A percentile compares a stretch with the other conserved stretches of the same genome.
These are phyloP conservation scores for Gymnopithys bicolor DNA, from an alignment of 2,797 vertebrate species.

Conservation along the genomic window DNA sequence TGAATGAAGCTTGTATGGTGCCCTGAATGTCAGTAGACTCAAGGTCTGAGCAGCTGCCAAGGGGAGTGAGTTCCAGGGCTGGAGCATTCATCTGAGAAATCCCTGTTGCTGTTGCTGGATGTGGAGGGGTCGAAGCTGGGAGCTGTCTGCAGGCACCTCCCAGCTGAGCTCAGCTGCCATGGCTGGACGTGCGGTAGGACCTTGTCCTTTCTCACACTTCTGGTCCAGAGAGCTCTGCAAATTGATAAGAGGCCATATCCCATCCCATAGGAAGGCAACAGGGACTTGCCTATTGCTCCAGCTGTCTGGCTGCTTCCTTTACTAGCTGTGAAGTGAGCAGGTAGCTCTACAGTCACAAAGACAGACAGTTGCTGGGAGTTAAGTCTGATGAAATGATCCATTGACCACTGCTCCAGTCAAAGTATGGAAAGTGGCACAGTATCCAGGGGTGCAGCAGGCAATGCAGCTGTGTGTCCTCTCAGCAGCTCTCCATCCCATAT, in stretches of 20 bases:
- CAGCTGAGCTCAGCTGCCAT: neutral
- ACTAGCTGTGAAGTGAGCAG: neutral
- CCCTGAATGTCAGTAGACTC: constrained; percentile 41
- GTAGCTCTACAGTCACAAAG: neutral
- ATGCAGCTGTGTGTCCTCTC: neutral
- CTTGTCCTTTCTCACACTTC: neutral
- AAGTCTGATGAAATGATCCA: neutral
- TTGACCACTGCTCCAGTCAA: neutral
- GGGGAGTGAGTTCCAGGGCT: neutral
- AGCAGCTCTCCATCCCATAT: neutral
- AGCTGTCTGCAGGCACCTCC: neutral
- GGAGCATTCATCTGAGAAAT: constrained; percentile 29
- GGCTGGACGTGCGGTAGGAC: neutral
- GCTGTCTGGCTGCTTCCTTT: neutral
- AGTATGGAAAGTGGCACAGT: neutral
- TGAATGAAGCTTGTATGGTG: constrained; percentile 4
- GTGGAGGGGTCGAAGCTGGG: neutral
- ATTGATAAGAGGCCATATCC: neutral
- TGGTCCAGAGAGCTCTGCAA: neutral
- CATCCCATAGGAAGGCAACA: neutral
- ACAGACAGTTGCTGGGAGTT: neutral
- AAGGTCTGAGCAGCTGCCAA: constrained; percentile 40
- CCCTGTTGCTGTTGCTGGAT: neutral
- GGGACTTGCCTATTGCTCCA: neutral
- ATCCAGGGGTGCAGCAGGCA: neutral